These are phyloP conservation scores for Crossaster papposus DNA, from an alignment of 53 echinoderm and acorn worm species.

Conservation along the genomic window DNA sequence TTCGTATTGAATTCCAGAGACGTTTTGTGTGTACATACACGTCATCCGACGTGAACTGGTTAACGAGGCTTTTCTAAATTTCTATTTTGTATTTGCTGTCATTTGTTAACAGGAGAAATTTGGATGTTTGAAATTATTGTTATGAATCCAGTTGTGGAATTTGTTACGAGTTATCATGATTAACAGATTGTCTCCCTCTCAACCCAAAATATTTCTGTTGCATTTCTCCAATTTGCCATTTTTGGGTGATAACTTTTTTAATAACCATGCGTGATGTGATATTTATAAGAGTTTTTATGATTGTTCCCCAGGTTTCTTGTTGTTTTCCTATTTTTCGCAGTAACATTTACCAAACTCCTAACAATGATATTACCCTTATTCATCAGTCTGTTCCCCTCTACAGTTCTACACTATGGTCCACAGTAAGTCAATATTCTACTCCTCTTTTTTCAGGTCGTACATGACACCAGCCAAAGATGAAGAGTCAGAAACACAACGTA, in stretches of 20 bases:
- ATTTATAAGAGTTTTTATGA: neutral
- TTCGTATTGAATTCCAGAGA: too few species aligned
- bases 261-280: constrained; percentile 45
- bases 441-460: constrained; percentile 69
- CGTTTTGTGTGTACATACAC: too few species aligned
- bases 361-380: neutral
- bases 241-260: constrained; percentile 6
- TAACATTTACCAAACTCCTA: constrained; percentile 26
- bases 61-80: too few species aligned
- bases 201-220: neutral
- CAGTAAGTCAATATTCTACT: neutral
- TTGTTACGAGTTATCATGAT: neutral
- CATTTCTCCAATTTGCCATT: constrained; percentile 1
- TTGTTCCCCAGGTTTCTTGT: neutral
- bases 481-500: constrained; percentile 91
- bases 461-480: constrained; percentile 97
- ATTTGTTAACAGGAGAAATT: neutral
- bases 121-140: constrained; percentile 14
- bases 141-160: neutral
- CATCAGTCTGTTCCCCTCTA: neutral
- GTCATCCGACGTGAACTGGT: too few species aligned
- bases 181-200: constrained; percentile 20
- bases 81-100: neutral
- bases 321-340: neutral
- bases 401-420: neutral